These are phyloP conservation scores for Acrossocheilus wenchowensis DNA, from an alignment of 2,797 vertebrate species.

Conservation along the genomic window DNA sequence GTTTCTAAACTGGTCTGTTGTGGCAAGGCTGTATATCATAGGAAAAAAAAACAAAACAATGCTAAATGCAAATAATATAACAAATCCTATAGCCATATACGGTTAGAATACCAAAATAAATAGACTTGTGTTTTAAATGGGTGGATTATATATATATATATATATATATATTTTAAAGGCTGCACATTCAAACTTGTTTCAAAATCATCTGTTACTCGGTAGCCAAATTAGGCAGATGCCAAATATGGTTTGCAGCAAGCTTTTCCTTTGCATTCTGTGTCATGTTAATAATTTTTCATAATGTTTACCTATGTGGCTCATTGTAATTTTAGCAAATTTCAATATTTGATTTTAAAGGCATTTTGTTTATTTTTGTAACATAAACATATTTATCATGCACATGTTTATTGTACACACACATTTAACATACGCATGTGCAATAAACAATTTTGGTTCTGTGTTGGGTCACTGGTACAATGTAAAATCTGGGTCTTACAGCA, in stretches of 20 bases:
- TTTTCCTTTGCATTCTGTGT: constrained; percentile 5
- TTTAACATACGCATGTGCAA: constrained; percentile 2
- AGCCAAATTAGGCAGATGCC: neutral
- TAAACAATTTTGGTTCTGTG: neutral
- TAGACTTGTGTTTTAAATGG: neutral
- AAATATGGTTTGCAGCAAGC: neutral
- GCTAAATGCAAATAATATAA: neutral
- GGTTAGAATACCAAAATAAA: neutral
- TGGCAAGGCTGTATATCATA: neutral
- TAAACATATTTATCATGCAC: constrained; percentile 22
- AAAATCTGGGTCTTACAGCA: neutral
- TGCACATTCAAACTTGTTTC: neutral
- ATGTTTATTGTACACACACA: neutral
- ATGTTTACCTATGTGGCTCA: neutral
- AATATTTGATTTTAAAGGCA: neutral
- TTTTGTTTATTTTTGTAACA: constrained; percentile 14
- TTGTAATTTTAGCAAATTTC: neutral
- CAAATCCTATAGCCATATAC: neutral
- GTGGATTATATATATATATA: no score
- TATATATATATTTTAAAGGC: no score
- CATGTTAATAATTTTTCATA: constrained; percentile 2
- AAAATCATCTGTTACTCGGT: neutral
- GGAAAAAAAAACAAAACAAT: neutral
- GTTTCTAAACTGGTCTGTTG: neutral
- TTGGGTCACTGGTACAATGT: neutral